These are phyloP conservation scores for Clepsis dumicolana DNA, from an alignment of 2,888 invertebrate genomes.

Conservation along the genomic window DNA sequence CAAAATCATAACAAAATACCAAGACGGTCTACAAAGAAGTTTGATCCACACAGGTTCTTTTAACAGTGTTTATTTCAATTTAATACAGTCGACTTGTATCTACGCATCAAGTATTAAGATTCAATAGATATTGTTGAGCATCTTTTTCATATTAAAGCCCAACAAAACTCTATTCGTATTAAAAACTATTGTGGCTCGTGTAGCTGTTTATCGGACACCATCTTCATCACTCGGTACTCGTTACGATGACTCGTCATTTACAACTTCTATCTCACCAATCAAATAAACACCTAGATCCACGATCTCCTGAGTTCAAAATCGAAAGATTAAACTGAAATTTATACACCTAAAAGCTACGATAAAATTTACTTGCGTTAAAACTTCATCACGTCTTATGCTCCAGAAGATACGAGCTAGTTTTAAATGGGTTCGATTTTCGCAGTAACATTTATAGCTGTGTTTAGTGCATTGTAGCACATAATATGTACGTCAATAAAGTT, in stretches of 20 bases:
- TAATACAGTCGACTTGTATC: constrained; percentile 36
- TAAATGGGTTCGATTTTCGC: background rate
- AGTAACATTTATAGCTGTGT: background rate
- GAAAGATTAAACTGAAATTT: constrained; percentile 15
- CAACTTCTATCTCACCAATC: constrained; percentile 28
- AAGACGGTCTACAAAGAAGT: background rate
- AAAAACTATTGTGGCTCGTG: constrained; percentile 67
- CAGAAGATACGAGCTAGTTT: background rate
- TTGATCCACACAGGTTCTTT: background rate
- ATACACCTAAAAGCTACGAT: constrained; percentile 10
- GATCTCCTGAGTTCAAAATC: constrained; percentile 16
- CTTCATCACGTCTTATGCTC: background rate
- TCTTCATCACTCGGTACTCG: constrained; percentile 64
- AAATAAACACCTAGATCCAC: constrained; percentile 8
- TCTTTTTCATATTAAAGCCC: constrained; percentile 45
- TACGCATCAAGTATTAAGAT: constrained; percentile 39
- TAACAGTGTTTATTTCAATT: constrained; percentile 38
- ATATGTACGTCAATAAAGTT: constrained; percentile 64
- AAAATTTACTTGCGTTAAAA: background rate
- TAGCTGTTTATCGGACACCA: constrained; percentile 67
- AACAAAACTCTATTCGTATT: constrained; percentile 61
- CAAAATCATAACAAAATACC: too few species aligned
- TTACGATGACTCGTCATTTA: constrained; percentile 66
- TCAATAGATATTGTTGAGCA: constrained; percentile 43
- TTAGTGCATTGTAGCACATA: constrained; percentile 42